Base-by-base conservation (phyloP, 2,113 vertebrate genomes). In the Cyrtonyx montezumae region DNA sequence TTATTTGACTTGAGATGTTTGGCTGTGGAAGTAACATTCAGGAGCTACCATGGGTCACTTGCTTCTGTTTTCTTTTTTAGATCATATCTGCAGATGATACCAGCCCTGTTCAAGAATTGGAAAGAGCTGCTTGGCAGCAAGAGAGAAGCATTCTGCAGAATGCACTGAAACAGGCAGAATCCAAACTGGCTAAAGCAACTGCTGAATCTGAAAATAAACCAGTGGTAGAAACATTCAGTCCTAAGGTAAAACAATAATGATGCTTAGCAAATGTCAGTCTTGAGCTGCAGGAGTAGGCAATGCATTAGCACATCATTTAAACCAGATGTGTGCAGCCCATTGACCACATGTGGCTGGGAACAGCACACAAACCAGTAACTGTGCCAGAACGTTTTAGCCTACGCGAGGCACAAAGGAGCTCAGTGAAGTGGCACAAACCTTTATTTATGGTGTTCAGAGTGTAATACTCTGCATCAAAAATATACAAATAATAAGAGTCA, bases 201-300 rank as follows among this genome's bases (percentile, higher is more conserved):
- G 16, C 80, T 8, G 97, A 97, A 67, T 97, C 79, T 6, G 98
- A 98, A 80, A 98, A 98, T 95, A 94, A 97, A 77, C 97, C 98
- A 4, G 37, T 96, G 37, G 36, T 32, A 65, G 97, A 98, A n/a
- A 30, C 86, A 73, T 96, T 91, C 69, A 96, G 59, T 59, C 65
- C 86, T 81, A 99, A 98, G 97, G 99, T 99, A 86, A 97, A 91
- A 30, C 8, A 16, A 7, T 78, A 0, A 4, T 30, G 26, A 17
- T 11, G 13, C 14, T 30, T 37, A 49, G 51, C 12, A 58, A 17
- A 37, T 8, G n/a, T 25, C 32, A 45, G 9, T 34, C 25, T 85
- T 65, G 59, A 66, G 32, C 23, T 19, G 36, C 30, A 10, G 6
- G 30, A 62, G 30, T 1, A 0, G 61, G n/a, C 30, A 14, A 1